Percentiles rank a stretch among this genome's conserved stretches.
Conservation (phyloP, 2,797 vertebrate species). For the Crypturellus tataupa region DNA sequence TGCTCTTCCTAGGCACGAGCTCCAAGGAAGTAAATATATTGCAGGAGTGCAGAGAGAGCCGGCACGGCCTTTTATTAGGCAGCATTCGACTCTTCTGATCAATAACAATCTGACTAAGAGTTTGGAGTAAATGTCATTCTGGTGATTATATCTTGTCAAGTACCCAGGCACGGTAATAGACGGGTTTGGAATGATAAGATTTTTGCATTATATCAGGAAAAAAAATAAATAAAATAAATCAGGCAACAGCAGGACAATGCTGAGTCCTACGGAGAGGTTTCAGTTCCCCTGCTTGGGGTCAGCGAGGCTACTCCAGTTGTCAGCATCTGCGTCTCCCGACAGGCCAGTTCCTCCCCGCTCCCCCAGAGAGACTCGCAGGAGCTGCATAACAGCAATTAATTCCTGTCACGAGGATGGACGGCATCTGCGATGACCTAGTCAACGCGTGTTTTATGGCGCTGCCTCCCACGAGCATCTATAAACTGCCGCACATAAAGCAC, state of each 20-base stretch:
- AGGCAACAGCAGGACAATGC: neutral
- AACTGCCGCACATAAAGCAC: neutral
- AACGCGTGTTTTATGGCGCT: neutral
- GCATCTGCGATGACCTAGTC: neutral
- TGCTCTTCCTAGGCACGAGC: neutral
- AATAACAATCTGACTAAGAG: conserved; percentile 20
- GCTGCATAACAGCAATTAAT: neutral
- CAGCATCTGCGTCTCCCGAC: neutral
- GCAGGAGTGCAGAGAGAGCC: neutral
- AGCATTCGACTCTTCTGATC: neutral
- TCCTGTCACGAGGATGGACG: neutral
- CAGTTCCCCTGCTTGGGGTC: neutral
- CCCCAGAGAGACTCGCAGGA: neutral
- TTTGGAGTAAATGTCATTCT: conserved; percentile 26
- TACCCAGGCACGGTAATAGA: neutral
- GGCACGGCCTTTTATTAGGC: neutral
- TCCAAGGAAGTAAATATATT: neutral
- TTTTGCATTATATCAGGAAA: neutral
- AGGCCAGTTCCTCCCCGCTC: neutral
- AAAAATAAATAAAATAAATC: neutral
- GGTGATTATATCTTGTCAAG: neutral
- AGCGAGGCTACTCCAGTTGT: neutral
- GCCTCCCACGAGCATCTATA: neutral
- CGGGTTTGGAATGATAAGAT: conserved; percentile 1
- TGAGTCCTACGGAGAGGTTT: neutral